A percentile compares a stretch with the other conserved stretches of the same genome.
Evolutionary conservation across 2,888 invertebrate genomes (phyloP).

Genomic region (Acanthacorydalis orientalis): DNA sequence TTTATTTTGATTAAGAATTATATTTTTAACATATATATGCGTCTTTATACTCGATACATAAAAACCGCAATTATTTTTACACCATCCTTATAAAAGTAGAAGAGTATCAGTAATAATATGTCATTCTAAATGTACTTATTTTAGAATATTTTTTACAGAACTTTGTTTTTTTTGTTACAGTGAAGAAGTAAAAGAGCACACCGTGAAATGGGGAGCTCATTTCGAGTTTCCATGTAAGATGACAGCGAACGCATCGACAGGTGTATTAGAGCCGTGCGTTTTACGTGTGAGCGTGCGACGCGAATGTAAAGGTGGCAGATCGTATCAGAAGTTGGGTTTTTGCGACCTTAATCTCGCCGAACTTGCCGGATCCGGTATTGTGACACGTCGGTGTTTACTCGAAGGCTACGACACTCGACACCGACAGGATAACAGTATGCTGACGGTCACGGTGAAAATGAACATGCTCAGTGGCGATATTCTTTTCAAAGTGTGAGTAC

Average conservation of each 20-base stretch:
- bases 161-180: conserved; percentile 34
- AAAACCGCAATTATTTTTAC: too few relatives aligned
- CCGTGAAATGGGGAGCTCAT: conserved; percentile 81
- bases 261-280: conserved; percentile 83
- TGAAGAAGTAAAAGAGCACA: conserved; percentile 85
- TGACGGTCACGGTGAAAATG: conserved; percentile 80
- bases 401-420: conserved; percentile 90
- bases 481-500: conserved; percentile 88
- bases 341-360: conserved; percentile 94
- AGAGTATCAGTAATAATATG: too few relatives aligned
- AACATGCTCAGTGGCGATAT: conserved; percentile 92
- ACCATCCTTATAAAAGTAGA: too few relatives aligned
- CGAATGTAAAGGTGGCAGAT: conserved; percentile 70
- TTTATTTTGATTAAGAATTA: too few relatives aligned
- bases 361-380: conserved; percentile 84
- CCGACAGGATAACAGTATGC: conserved; percentile 91
- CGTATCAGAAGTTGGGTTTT: conserved; percentile 92
- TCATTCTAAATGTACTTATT: too few relatives aligned
- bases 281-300: conserved; percentile 90
- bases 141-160: background rate
- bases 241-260: conserved; percentile 89
- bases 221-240: conserved; percentile 93
- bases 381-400: conserved; percentile 71
- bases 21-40: too few relatives aligned
- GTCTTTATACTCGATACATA: too few relatives aligned